Percentiles rank a stretch among this genome's conserved stretches.
phyloP scores from a whole-genome alignment of 1,140 invertebrate species.

The Ceratitis capitata region DNA sequence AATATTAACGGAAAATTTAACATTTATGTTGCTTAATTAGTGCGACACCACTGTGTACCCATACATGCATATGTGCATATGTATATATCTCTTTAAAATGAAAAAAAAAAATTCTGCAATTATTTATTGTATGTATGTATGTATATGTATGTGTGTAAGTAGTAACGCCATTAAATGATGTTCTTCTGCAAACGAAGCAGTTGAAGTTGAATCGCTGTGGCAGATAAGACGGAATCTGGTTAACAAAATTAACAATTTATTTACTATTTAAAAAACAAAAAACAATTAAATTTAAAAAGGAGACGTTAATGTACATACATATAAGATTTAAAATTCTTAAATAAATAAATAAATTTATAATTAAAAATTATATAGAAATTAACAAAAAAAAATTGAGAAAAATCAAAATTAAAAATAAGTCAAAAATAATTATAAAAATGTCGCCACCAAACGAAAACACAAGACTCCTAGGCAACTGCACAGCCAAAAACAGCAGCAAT shows the following conservation, averaged over 20 bases:
- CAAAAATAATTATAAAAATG: not conserved
- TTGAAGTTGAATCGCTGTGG: not conserved
- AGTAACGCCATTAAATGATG: not conserved
- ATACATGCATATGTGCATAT: too few relatives aligned
- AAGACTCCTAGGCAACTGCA: not conserved
- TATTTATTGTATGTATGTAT: not conserved
- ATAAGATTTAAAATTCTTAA: too few relatives aligned
- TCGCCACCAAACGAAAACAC: not conserved
- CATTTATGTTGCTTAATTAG: too few relatives aligned
- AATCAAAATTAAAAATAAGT: not conserved
- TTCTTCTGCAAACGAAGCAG: not conserved
- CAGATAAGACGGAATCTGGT: not conserved
- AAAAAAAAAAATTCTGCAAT: too few relatives aligned
- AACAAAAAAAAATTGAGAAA: not conserved
- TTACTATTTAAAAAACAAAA: too few relatives aligned
- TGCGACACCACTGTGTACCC: not conserved
- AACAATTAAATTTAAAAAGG: not conserved
- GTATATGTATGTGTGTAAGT: not conserved
- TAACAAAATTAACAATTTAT: not conserved
- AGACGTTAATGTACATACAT: not conserved
- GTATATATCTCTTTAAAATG: too few relatives aligned
- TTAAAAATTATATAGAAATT: not conserved
- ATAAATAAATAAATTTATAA: not conserved
- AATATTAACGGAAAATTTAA: too few relatives aligned
- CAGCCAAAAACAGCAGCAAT: not conserved